phyloP scores from a whole-genome alignment of 1,140 invertebrate species.

The Propsilocerus akamusi region DNA sequence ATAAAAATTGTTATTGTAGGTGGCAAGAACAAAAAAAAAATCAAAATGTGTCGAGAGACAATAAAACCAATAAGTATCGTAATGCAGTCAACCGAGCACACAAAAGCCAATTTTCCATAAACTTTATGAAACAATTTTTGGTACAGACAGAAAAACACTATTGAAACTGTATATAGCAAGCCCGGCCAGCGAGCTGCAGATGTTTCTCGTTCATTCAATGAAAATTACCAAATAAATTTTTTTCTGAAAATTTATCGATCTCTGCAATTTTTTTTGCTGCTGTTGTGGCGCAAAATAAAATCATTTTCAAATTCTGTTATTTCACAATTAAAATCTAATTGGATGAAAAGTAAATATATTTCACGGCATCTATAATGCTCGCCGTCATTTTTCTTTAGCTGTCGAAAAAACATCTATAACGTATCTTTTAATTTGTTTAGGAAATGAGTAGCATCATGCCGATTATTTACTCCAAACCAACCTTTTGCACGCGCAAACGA shows the following conservation, averaged over 20 bases:
- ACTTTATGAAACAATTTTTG: too few relatives aligned
- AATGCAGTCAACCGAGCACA: conserved; percentile 2
- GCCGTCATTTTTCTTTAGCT: too few relatives aligned
- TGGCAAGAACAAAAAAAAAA: not conserved
- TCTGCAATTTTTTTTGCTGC: too few relatives aligned
- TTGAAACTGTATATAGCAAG: not conserved
- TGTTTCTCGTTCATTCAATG: too few relatives aligned
- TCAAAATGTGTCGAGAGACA: not conserved
- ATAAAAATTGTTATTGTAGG: conserved; percentile 1
- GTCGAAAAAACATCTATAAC: not conserved
- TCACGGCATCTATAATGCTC: too few relatives aligned
- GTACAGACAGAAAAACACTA: too few relatives aligned
- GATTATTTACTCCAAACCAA: too few relatives aligned
- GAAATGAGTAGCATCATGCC: not conserved
- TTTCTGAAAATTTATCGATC: not conserved
- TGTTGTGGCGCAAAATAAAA: too few relatives aligned
- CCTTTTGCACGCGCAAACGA: not conserved
- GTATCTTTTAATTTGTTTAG: not conserved
- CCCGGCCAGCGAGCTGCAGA: not conserved
- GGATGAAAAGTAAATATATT: too few relatives aligned
- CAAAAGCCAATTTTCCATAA: conserved; percentile 1
- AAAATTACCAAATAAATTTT: too few relatives aligned
- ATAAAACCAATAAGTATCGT: conserved; percentile 3
- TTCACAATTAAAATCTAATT: not conserved
- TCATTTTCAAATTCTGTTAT: not conserved